Percentiles rank a stretch among this genome's conserved stretches.
phyloP scores from a whole-genome alignment of 2,888 invertebrate genomes.

The Lamellibrachia columna region DNA sequence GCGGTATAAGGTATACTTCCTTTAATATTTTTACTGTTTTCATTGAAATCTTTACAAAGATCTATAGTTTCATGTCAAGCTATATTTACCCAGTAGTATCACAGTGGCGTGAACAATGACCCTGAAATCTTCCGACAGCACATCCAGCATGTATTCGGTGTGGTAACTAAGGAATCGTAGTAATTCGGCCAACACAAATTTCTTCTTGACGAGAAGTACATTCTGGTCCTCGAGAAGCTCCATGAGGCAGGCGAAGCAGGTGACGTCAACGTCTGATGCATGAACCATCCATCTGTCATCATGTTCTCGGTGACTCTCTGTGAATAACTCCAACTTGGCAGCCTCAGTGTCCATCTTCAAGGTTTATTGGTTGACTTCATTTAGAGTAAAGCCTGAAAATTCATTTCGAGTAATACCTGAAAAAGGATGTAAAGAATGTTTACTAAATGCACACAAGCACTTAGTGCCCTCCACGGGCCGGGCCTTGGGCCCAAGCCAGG shows the following conservation, averaged over 20 bases:
- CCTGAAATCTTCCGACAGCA: not conserved
- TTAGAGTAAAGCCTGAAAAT: not conserved
- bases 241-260: not conserved
- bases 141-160: not conserved
- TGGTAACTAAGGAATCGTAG: not conserved
- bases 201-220: conserved; percentile 16
- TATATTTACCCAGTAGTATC: not conserved
- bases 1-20: too few relatives aligned
- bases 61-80: not conserved
- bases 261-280: not conserved
- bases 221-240: not conserved
- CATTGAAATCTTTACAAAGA: too few relatives aligned
- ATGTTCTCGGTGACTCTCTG: not conserved
- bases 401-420: not conserved
- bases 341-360: not conserved
- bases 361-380: not conserved
- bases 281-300: not conserved
- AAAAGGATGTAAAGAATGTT: too few relatives aligned
- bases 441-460: too few relatives aligned
- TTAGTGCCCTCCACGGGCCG: too few relatives aligned
- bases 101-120: not conserved
- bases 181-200: not conserved
- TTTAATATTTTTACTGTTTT: too few relatives aligned
- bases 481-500: too few relatives aligned
- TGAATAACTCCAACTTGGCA: not conserved